Evolutionary conservation across 2,888 invertebrate genomes (phyloP).

Genomic region (Latrodectus elegans): DNA sequence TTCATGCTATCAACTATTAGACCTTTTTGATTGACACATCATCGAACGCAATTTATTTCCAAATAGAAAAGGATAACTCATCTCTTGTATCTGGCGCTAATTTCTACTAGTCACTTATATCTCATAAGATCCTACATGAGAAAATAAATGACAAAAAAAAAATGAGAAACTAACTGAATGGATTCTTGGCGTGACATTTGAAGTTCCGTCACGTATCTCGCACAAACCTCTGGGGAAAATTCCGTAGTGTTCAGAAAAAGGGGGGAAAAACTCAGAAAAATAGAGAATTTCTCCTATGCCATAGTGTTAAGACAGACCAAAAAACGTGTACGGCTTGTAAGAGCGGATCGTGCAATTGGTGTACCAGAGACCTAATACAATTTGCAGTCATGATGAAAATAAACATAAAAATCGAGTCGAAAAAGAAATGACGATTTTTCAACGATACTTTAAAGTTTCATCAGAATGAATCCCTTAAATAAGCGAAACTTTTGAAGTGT

Average conservation of each 20-base stretch:
- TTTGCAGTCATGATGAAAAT: constrained; percentile 53
- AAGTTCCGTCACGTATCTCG: constrained; percentile 44
- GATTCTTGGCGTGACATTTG: constrained; percentile 28
- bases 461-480: too few relatives aligned
- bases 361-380: constrained; percentile 56
- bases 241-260: constrained; percentile 34
- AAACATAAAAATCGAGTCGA: constrained; percentile 11
- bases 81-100: constrained; percentile 34
- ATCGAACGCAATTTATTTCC: too few relatives aligned
- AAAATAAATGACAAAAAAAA: constrained; percentile 11
- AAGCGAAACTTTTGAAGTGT: too few relatives aligned
- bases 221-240: constrained; percentile 54
- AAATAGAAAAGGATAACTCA: not conserved
- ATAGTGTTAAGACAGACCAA: constrained; percentile 45
- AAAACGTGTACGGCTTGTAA: constrained; percentile 53
- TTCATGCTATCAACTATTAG: too few relatives aligned
- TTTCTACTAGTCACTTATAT: constrained; percentile 49
- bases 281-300: constrained; percentile 39
- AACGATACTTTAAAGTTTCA: not conserved
- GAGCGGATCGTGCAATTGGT: constrained; percentile 40
- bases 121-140: constrained; percentile 23
- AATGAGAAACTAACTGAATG: constrained; percentile 48
- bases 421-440: not conserved
- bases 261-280: constrained; percentile 36
- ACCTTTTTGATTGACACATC: too few relatives aligned